phyloP scores from a whole-genome alignment of 2,888 invertebrate species.

The Alsophila aescularia region DNA sequence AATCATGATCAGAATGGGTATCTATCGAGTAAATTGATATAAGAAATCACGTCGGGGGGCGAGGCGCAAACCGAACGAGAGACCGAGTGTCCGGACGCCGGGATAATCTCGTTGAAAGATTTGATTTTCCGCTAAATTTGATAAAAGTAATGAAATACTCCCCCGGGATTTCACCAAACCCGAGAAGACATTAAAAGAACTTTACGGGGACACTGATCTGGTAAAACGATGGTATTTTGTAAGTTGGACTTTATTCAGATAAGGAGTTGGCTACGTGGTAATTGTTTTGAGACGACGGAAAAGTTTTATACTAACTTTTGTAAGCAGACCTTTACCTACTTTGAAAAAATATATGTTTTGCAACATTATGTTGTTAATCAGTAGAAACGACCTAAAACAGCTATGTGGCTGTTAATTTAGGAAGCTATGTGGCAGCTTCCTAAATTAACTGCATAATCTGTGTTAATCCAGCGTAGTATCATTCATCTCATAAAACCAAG shows the following conservation, averaged over 20 bases:
- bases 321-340: slow-evolving; percentile 22
- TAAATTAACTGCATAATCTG: neutral
- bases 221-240: slow-evolving; percentile 35
- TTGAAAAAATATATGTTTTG: slow-evolving; percentile 5
- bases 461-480: neutral
- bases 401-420: too few relatives aligned
- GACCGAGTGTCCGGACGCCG: slow-evolving; percentile 54
- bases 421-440: too few relatives aligned
- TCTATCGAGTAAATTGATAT: slow-evolving; percentile 35
- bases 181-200: slow-evolving; percentile 55
- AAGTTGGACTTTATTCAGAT: slow-evolving; percentile 34
- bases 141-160: slow-evolving; percentile 82
- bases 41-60: slow-evolving; percentile 39
- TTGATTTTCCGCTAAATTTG: slow-evolving; percentile 83
- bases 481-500: slow-evolving; percentile 24
- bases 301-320: slow-evolving; percentile 14
- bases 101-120: slow-evolving; percentile 81
- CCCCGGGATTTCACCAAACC: slow-evolving; percentile 55
- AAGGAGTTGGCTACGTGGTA: slow-evolving; percentile 28
- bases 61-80: slow-evolving; percentile 55
- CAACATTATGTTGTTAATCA: too few relatives aligned
- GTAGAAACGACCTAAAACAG: neutral
- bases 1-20: slow-evolving; percentile 23
- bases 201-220: slow-evolving; percentile 48
- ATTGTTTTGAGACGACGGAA: slow-evolving; percentile 28